Evolutionary conservation across 92 coral and sea anemone species (phyloP).

Genomic region (Nematostella vectensis): DNA sequence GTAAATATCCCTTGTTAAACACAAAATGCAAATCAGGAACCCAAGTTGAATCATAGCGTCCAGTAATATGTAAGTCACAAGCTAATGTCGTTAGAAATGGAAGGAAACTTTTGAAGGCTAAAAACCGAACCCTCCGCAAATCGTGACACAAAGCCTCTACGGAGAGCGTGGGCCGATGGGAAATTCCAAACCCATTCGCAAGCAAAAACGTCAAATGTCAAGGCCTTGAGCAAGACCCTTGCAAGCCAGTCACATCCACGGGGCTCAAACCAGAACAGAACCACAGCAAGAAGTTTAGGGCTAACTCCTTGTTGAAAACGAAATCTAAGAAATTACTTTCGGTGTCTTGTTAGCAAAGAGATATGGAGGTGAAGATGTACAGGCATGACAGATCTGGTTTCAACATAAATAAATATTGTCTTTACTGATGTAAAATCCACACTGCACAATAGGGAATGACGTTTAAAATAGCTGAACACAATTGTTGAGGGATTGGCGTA

Average conservation of each 20-base stretch:
- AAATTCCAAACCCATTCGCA: slow-evolving; percentile 25
- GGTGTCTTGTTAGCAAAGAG: too few species aligned
- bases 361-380: too few species aligned
- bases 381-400: slow-evolving; percentile 8
- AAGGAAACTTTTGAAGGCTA: slow-evolving; percentile 27
- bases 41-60: neutral
- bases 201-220: too few species aligned
- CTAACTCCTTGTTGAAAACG: too few species aligned
- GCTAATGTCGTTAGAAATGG: slow-evolving; percentile 22
- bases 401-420: slow-evolving; percentile 5
- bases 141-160: neutral
- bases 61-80: neutral
- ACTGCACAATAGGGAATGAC: slow-evolving; percentile 2
- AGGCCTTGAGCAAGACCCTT: too few species aligned
- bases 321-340: too few species aligned
- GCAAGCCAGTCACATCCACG: too few species aligned
- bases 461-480: slow-evolving; percentile 17
- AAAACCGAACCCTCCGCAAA: neutral
- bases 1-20: neutral
- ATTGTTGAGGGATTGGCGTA: slow-evolving; percentile 8
- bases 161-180: slow-evolving; percentile 24
- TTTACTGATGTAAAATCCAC: slow-evolving; percentile 13
- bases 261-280: too few species aligned
- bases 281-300: too few species aligned
- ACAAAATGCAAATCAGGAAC: neutral